Conservation (phyloP, 1,140 invertebrate species). For the Drosophila albomicans region DNA sequence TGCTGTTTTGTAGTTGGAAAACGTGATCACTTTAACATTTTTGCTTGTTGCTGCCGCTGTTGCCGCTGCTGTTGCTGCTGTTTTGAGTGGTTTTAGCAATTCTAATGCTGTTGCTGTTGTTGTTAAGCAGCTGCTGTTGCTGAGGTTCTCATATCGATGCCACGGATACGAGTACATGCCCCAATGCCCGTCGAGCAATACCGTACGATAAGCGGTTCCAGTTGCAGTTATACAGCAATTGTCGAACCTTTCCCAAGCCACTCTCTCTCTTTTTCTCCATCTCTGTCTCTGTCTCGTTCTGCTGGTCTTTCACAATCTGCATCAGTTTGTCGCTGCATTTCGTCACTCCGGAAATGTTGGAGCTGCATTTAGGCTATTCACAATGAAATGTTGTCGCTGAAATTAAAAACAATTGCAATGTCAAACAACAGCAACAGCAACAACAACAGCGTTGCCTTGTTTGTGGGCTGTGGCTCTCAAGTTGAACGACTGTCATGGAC, state of each 20-base stretch:
- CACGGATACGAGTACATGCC: constrained; percentile 26
- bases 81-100: constrained; percentile 81
- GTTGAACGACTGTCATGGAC: constrained; percentile 36
- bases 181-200: constrained; percentile 44
- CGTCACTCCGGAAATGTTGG: constrained; percentile 49
- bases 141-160: constrained; percentile 1
- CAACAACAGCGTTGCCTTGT: constrained; percentile 42
- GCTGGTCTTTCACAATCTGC: background rate
- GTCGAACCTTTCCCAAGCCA: constrained; percentile 45
- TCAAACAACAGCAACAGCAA: constrained; percentile 45
- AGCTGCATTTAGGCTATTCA: constrained; percentile 45
- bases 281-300: background rate
- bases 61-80: constrained; percentile 43
- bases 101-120: constrained; percentile 70
- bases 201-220: constrained; percentile 64
- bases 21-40: constrained; percentile 84
- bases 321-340: constrained; percentile 4
- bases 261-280: background rate
- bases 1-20: constrained; percentile 56
- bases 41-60: constrained; percentile 60
- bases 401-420: constrained; percentile 72
- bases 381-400: constrained; percentile 46
- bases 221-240: constrained; percentile 40
- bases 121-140: constrained; percentile 44
- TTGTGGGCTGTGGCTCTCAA: constrained; percentile 32